A percentile compares a stretch with the other conserved stretches of the same genome.
Conservation (phyloP, 2,797 vertebrate species). For the Botia almorhae region DNA sequence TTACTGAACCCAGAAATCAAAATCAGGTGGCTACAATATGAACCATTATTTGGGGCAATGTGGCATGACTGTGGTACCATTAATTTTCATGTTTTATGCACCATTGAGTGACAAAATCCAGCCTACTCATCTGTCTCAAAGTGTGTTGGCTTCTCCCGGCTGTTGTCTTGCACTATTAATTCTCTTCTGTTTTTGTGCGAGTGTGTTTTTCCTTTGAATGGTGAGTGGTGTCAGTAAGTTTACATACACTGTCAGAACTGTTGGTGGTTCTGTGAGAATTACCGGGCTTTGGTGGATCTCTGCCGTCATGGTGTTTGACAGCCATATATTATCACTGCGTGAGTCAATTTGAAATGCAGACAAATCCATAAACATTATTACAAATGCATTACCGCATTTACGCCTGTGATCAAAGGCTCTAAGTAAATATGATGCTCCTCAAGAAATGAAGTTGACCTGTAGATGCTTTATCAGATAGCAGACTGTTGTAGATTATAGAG, state of each 20-base stretch:
- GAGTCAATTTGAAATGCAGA: conserved; percentile 73
- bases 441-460: conserved; percentile 55
- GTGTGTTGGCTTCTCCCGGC: conserved; percentile 68
- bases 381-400: conserved; percentile 79
- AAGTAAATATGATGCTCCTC: conserved; percentile 51
- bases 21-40: conserved; percentile 71
- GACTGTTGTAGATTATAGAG: conserved; percentile 40
- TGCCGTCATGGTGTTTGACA: conserved; percentile 76
- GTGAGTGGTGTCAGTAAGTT: conserved; percentile 74
- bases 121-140: conserved; percentile 68
- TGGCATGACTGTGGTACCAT: conserved; percentile 70
- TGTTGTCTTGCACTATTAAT: conserved; percentile 77
- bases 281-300: conserved; percentile 80
- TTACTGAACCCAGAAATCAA: conserved; percentile 66
- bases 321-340: conserved; percentile 79
- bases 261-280: conserved; percentile 80
- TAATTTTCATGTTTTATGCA: conserved; percentile 84
- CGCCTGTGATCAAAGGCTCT: conserved; percentile 70
- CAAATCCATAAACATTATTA: conserved; percentile 78
- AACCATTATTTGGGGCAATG: conserved; percentile 70
- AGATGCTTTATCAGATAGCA: conserved; percentile 23
- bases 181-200: conserved; percentile 71
- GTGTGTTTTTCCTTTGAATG: conserved; percentile 78
- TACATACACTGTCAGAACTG: conserved; percentile 81
- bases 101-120: conserved; percentile 81